Base-by-base conservation (phyloP, 2,113 vertebrate species). In the Tachysurus vachellii region DNA sequence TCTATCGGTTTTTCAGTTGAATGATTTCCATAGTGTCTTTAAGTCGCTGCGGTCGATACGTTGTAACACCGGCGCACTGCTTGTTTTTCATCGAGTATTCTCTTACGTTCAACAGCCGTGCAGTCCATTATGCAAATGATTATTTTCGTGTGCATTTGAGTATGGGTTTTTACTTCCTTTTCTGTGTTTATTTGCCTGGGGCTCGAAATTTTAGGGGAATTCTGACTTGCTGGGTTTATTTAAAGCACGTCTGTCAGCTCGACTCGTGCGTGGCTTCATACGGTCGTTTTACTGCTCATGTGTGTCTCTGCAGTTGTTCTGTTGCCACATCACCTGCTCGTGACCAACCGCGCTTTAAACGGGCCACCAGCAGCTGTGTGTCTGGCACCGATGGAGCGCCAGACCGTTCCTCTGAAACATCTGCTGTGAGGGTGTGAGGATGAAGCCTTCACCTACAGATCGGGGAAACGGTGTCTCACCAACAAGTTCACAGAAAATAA, bases 191-290 rank as follows among this genome's bases (percentile, higher is more conserved):
- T 89, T 86, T 87, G 88, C 89, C 84, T 89, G 84, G 82, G 89
- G 85, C 57, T 70, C 80, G 87, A 79, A 91, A 88, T 89, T 90
- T 90, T 92, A 93, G 93, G 93, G 94, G 94, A 93, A 91, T 94
- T 94, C 92, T 92, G 57, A 81, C 83, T 88, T 85, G 47, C 85
- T 87, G 53, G 77, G 62, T 88, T 89, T 93, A 93, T 94, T 94
- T 94, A 92, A 92, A 94, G 91, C 86, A 28, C 42, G 71, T 14
- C 66, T 79, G 21, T 42, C 81, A 79, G 87, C 88, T 91, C 92
- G 86, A 86, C 88, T 91, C 92, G 86, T 91, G 84, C 88, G 87
- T 91, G 89, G 81, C 71, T 85, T 70, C 76, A 81, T 86, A 44
- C 59, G 84, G 91, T 87, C 90, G 91, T 92, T 87, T 89, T 90